Conservation (phyloP, 2,797 vertebrate genomes). For the Nannoperca obscura region DNA sequence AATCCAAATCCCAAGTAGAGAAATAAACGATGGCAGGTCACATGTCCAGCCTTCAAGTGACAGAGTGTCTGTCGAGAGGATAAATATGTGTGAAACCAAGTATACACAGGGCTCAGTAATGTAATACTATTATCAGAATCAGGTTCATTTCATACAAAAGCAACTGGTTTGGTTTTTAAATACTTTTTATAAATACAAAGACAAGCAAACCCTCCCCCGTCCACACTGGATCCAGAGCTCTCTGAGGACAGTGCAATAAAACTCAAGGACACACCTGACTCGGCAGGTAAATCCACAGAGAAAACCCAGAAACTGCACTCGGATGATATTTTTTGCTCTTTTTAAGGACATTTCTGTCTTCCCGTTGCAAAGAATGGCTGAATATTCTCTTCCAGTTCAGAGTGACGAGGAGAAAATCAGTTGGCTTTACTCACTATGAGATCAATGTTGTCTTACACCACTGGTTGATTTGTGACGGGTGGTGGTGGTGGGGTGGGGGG, state of each 20-base stretch:
- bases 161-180: constrained; percentile 73
- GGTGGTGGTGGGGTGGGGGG: constrained; percentile 8
- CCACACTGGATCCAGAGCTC: constrained; percentile 59
- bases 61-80: constrained; percentile 54
- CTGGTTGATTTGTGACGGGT: constrained; percentile 26
- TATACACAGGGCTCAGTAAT: constrained; percentile 76
- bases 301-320: constrained; percentile 46
- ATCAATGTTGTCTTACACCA: constrained; percentile 48
- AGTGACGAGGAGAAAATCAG: constrained; percentile 59
- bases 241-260: constrained; percentile 64
- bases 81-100: constrained; percentile 63
- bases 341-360: constrained; percentile 62
- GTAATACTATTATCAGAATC: constrained; percentile 34
- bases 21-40: constrained; percentile 49
- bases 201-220: constrained; percentile 61
- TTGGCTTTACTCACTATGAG: constrained; percentile 51
- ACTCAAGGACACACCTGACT: constrained; percentile 58
- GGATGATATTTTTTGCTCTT: constrained; percentile 54
- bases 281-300: constrained; percentile 59
- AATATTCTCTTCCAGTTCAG: constrained; percentile 68
- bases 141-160: constrained; percentile 75
- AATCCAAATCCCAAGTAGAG: constrained; percentile 59
- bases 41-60: constrained; percentile 42
- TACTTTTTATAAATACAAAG: constrained; percentile 74
- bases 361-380: constrained; percentile 75